Evolutionary conservation across 2,888 invertebrate species (phyloP), one percentile per base, ranked within the genome.

Genomic region (Pilophorus perplexus): DNA sequence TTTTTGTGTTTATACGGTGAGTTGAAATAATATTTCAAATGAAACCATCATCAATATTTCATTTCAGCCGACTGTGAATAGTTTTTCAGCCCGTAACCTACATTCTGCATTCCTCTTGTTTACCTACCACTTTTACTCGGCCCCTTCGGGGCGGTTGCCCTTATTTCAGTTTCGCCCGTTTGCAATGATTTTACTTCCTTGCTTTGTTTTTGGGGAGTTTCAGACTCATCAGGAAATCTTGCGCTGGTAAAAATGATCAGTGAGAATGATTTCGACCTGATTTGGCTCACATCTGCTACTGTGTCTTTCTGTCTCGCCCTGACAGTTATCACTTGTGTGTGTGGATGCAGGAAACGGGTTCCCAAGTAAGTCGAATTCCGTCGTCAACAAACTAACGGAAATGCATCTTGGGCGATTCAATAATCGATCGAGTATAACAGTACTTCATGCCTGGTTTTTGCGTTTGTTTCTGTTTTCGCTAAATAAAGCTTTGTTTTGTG

Each of bases 271-370:
- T 46, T 66, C 27, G 67, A 64, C 28, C 52, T 54, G 37, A 37
- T 69, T 42, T 69, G 69, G 69, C 64, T 69, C 52, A 67, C 67
- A 33, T 69, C 69, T 5, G 62, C 62, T 14, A 55, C 55, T 25
- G 60, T 64, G 48, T 44, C 59, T 5, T 48, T 68, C 50, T 70
- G 68, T 54, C 59, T 83, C 52, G 77, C 82, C 65, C 80, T 80
- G 67, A 79, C 81, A 74, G 78, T 88, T 71, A 82, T 84, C 69
- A 82, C 83, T 72, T 89, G 88, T 77, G 83, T 88, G 71, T 88
- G 88, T 76, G 84, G 85, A 76, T 88, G 88, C 78, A 84, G 85
- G 74, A 86, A 85, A 74, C 85, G 84, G 73, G 83, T 85, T 74
- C 87, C 85, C 75, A 89, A 88, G 88, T 88, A 80, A 84, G 73